phyloP scores from a whole-genome alignment of 2,888 invertebrate species.

The Ennomos quercinarius region DNA sequence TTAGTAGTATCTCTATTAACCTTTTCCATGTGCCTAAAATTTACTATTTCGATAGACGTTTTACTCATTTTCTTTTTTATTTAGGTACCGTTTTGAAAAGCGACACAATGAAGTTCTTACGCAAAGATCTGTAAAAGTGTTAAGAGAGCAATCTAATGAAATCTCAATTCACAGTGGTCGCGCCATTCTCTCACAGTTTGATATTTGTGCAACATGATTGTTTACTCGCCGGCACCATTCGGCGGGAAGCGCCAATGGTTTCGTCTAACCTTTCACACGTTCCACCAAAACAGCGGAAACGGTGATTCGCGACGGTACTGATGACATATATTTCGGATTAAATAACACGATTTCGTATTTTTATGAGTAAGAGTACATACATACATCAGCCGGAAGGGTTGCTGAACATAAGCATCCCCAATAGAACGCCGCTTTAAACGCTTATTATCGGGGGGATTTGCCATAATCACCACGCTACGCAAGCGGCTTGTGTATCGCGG shows the following conservation, averaged over 20 bases:
- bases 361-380: no score
- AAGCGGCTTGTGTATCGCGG: no score
- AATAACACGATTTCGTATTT: neutral
- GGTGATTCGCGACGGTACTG: constrained; percentile 29
- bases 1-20: no score
- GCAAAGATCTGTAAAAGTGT: constrained; percentile 31
- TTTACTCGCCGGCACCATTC: constrained; percentile 33
- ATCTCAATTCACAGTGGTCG: constrained; percentile 43
- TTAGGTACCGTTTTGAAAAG: constrained; percentile 2
- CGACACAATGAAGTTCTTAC: constrained; percentile 22
- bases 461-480: no score
- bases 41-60: neutral
- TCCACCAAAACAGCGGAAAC: constrained; percentile 47
- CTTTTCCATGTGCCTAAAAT: no score
- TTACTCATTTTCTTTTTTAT: neutral
- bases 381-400: no score
- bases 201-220: constrained; percentile 39
- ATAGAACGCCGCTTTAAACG: no score
- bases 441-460: no score
- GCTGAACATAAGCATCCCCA: no score
- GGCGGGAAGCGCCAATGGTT: constrained; percentile 37
- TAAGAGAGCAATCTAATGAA: constrained; percentile 41
- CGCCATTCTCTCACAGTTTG: constrained; percentile 42
- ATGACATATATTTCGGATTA: constrained; percentile 21
- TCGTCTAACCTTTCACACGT: constrained; percentile 58